A percentile compares a stretch with the other conserved stretches of the same genome.
phyloP scores from a whole-genome alignment of 2,113 vertebrate species.

The Otus sunia region DNA sequence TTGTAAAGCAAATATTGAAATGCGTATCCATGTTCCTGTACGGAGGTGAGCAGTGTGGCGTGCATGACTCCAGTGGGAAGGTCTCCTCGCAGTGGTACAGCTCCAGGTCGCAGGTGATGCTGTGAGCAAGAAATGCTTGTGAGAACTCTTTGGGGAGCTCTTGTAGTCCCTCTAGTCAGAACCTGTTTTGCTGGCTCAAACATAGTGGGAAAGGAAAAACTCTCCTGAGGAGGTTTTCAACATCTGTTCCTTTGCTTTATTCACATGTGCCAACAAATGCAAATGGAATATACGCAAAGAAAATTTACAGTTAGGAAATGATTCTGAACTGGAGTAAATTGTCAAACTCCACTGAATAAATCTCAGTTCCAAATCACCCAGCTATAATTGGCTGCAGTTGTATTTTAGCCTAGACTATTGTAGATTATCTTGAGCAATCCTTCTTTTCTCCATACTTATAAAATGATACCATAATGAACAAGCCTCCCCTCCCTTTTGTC shows the following conservation, averaged over 20 bases:
- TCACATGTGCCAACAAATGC: not conserved
- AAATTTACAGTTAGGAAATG: not conserved
- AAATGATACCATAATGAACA: not conserved
- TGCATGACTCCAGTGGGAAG: not conserved
- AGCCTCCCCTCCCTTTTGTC: not conserved
- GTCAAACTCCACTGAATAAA: not conserved
- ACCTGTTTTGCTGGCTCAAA: conserved; percentile 8
- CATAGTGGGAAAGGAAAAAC: not conserved
- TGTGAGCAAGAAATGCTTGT: not conserved
- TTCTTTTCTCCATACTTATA: not conserved
- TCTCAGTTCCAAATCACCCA: not conserved
- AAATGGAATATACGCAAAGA: not conserved
- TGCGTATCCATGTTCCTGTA: not conserved
- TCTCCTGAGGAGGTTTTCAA: conserved; percentile 14
- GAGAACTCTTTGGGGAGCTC: not conserved
- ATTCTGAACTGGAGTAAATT: not conserved
- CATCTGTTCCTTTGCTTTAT: conserved; percentile 26
- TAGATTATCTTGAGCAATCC: not conserved
- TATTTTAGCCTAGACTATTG: not conserved
- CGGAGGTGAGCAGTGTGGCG: not conserved
- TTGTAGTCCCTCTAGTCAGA: not conserved
- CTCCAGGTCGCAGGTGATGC: not conserved
- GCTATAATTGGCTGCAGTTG: not conserved
- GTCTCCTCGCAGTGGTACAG: not conserved
- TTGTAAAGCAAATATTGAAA: not conserved